phyloP scores from a whole-genome alignment of 1,140 invertebrate genomes.

The Fopius arisanus region DNA sequence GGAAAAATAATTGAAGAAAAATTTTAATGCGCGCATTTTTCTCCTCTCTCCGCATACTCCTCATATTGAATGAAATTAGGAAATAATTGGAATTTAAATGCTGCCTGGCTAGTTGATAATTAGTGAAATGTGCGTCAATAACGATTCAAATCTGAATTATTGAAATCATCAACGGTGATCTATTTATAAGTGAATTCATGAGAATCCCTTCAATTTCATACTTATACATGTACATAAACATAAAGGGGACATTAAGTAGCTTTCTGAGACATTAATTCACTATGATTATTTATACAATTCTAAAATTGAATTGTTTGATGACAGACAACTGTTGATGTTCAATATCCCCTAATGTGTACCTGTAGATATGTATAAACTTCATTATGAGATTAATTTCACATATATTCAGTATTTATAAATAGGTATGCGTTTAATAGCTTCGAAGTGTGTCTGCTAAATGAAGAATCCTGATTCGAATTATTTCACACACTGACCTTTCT shows the following conservation, averaged over 20 bases:
- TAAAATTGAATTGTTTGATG: background rate
- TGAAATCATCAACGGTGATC: background rate
- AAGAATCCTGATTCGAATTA: background rate
- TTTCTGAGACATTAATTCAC: slow-evolving; percentile 11
- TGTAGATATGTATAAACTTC: slow-evolving; percentile 27
- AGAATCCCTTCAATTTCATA: slow-evolving; percentile 17
- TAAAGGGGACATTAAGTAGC: slow-evolving; percentile 18
- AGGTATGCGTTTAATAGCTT: slow-evolving; percentile 1
- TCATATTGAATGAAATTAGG: too few relatives aligned
- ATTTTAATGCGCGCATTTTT: too few relatives aligned
- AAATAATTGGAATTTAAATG: too few relatives aligned
- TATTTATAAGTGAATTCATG: background rate
- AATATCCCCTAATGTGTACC: background rate
- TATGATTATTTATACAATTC: background rate
- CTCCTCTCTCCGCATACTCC: too few relatives aligned
- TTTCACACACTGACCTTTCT: background rate
- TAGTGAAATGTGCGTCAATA: background rate
- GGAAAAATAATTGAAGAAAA: too few relatives aligned
- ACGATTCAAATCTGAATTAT: background rate
- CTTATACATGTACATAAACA: slow-evolving; percentile 34
- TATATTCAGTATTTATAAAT: slow-evolving; percentile 1
- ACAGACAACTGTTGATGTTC: background rate
- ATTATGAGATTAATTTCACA: slow-evolving; percentile 4
- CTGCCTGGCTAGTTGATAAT: too few relatives aligned
- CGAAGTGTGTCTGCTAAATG: background rate